Evolutionary conservation across 2,888 invertebrate genomes (phyloP).

Genomic region (Netelia melanura): DNA sequence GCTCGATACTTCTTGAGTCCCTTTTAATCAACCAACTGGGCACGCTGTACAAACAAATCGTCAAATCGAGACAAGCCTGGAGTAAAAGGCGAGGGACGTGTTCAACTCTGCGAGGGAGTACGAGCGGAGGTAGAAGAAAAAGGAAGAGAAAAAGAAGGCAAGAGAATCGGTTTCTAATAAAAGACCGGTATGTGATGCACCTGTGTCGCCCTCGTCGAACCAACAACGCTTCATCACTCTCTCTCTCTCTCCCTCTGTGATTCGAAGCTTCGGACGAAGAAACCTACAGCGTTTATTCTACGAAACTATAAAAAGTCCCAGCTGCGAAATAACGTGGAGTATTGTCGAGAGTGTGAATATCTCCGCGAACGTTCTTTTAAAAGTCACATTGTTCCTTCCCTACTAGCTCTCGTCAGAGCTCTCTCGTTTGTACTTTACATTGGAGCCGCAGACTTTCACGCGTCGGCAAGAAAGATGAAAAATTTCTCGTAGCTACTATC

Average conservation of each 20-base stretch:
- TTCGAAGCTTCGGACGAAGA: background rate
- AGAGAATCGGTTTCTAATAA: slow-evolving; percentile 65
- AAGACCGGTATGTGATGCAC: slow-evolving; percentile 80
- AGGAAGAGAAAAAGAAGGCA: slow-evolving; percentile 54
- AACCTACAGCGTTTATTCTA: background rate
- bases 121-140: slow-evolving; percentile 44
- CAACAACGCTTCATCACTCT: slow-evolving; percentile 51
- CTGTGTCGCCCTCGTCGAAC: slow-evolving; percentile 69
- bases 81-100: slow-evolving; percentile 52
- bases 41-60: background rate
- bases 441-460: background rate
- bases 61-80: background rate
- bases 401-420: background rate
- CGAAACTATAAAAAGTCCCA: slow-evolving; percentile 31
- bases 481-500: too few species aligned
- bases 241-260: slow-evolving; percentile 49
- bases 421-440: background rate
- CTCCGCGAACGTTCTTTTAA: slow-evolving; percentile 7
- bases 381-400: slow-evolving; percentile 9
- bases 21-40: background rate
- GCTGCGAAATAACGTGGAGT: slow-evolving; percentile 40
- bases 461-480: background rate
- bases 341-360: slow-evolving; percentile 28
- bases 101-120: slow-evolving; percentile 56
- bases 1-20: background rate